Evolutionary conservation across 2,888 invertebrate species (phyloP).

Genomic region (Platyscelio sp.): DNA sequence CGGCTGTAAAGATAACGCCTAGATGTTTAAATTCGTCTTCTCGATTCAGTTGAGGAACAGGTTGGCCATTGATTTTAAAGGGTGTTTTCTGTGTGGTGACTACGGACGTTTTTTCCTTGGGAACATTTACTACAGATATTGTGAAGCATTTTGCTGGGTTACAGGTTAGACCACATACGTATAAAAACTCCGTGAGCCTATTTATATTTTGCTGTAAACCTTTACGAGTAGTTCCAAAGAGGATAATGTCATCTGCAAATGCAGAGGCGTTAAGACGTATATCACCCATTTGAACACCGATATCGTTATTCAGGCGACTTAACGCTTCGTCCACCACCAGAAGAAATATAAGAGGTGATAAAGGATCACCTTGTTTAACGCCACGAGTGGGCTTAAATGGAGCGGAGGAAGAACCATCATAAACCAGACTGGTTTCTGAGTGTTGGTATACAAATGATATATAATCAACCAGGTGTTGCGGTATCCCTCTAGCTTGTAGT

Average conservation of each 20-base stretch:
- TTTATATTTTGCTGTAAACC: too few relatives aligned
- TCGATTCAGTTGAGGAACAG: background rate
- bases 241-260: conserved; percentile 60
- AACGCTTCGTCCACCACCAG: conserved; percentile 12
- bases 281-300: conserved; percentile 17
- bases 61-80: background rate
- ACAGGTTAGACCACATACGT: conserved; percentile 70
- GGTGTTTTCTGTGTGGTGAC: background rate
- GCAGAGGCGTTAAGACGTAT: conserved; percentile 22
- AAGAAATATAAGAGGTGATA: conserved; percentile 9
- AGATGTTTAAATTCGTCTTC: conserved; percentile 31
- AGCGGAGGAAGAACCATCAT: background rate
- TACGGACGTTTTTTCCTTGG: conserved; percentile 31
- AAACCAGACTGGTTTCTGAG: background rate
- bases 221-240: conserved; percentile 26
- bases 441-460: too few relatives aligned
- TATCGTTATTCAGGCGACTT: conserved; percentile 27
- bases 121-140: conserved; percentile 68
- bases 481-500: background rate
- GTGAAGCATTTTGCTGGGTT: conserved; percentile 76
- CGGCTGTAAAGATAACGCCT: conserved; percentile 22
- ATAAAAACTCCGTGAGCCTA: too few relatives aligned
- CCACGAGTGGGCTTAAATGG: conserved; percentile 18
- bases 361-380: conserved; percentile 39
- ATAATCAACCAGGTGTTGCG: background rate